phyloP scores from a whole-genome alignment of 2,113 vertebrate species.

The Clarias batrachus region DNA sequence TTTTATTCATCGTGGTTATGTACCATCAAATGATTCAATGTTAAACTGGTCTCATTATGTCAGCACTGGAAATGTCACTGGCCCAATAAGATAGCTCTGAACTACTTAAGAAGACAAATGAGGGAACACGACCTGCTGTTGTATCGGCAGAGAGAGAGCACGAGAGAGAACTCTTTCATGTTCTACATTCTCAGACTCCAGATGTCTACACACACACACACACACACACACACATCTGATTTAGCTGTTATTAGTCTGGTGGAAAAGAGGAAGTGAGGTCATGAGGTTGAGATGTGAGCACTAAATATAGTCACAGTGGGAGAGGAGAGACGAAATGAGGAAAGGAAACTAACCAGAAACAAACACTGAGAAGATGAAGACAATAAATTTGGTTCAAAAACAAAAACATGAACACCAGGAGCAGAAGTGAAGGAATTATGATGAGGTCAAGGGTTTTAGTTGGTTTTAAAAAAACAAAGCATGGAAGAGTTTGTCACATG shows the following conservation, averaged over 20 bases:
- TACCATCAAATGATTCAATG: not conserved
- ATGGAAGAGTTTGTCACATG: not conserved
- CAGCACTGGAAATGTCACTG: conserved; percentile 42
- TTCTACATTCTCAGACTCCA: conserved; percentile 50
- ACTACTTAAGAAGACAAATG: conserved; percentile 56
- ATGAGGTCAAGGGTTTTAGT: conserved; percentile 16
- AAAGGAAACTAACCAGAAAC: conserved; percentile 39
- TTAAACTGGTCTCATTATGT: conserved; percentile 32
- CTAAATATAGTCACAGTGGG: conserved; percentile 66
- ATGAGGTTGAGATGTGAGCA: conserved; percentile 55
- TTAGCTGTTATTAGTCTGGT: conserved; percentile 52
- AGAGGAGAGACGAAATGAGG: conserved; percentile 39
- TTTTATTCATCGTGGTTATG: not conserved
- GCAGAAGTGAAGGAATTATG: not conserved
- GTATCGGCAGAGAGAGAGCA: not conserved
- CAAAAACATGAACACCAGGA: not conserved
- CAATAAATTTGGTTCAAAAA: conserved; percentile 5
- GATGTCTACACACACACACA: conserved; percentile 44
- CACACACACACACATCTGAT: conserved; percentile 42
- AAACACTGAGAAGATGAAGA: conserved; percentile 14
- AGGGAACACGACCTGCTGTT: not conserved
- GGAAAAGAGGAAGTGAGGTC: conserved; percentile 69
- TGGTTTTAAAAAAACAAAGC: not conserved
- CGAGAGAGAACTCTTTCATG: conserved; percentile 7
- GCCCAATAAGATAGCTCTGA: conserved; percentile 54